Conservation (phyloP, 2,888 invertebrate genomes). For the Pediacus dermestoides region DNA sequence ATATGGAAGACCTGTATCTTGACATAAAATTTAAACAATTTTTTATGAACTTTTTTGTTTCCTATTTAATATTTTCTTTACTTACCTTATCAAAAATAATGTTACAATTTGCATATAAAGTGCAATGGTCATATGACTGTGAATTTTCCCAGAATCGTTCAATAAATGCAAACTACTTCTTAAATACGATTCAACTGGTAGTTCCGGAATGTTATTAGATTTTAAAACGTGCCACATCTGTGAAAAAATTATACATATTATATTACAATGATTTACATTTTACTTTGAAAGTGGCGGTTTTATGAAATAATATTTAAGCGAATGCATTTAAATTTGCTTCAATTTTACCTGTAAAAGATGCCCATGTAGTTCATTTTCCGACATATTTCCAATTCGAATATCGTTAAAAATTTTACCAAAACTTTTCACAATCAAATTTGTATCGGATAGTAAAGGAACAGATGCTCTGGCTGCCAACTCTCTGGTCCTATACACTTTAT, state of each 20-base stretch:
- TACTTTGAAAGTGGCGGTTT: conserved; percentile 12
- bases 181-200: conserved; percentile 29
- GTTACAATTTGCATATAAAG: conserved; percentile 42
- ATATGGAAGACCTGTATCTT: too few relatives aligned
- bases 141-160: conserved; percentile 28
- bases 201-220: conserved; percentile 25
- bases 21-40: too few relatives aligned
- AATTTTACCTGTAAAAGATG: conserved; percentile 60
- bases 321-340: conserved; percentile 34
- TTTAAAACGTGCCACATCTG: conserved; percentile 39
- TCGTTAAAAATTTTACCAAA: conserved; percentile 34
- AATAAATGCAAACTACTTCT: conserved; percentile 34
- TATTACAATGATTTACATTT: conserved; percentile 7
- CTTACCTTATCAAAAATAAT: conserved; percentile 34
- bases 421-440: conserved; percentile 37
- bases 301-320: background rate
- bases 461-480: conserved; percentile 70
- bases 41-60: too few relatives aligned
- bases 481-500: conserved; percentile 66
- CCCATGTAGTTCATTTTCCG: conserved; percentile 65
- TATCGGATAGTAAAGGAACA: conserved; percentile 55
- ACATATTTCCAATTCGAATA: conserved; percentile 34
- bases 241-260: conserved; percentile 20
- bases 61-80: too few relatives aligned
- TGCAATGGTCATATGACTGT: conserved; percentile 38